Conservation (phyloP, 1,140 invertebrate genomes). For the Drosophila yakuba region DNA sequence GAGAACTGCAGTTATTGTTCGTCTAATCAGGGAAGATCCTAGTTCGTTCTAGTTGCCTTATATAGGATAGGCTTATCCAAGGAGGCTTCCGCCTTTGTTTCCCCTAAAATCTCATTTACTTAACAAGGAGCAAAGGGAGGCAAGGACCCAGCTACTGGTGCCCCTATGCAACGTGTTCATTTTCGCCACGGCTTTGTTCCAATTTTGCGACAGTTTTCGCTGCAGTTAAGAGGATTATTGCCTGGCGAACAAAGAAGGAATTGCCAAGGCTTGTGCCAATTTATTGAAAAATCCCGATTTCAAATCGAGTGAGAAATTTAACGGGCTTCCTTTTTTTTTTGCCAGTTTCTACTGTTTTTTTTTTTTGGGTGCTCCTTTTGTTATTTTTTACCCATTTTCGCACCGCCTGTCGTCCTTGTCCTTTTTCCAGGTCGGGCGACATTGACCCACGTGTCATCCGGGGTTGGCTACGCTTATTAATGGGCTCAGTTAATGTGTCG, state of each 20-base stretch:
- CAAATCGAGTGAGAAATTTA: conserved; percentile 62
- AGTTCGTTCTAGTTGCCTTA: conserved; percentile 18
- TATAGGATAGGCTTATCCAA: conserved; percentile 22
- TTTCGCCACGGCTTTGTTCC: conserved; percentile 49
- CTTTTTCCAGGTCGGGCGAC: conserved; percentile 46
- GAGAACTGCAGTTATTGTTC: conserved; percentile 6
- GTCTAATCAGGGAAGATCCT: conserved; percentile 17
- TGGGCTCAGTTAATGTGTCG: conserved; percentile 81
- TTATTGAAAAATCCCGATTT: conserved; percentile 76
- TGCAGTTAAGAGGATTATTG: conserved; percentile 83
- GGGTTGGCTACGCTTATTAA: conserved; percentile 83
- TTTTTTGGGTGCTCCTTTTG: conserved; percentile 32
- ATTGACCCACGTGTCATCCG: conserved; percentile 73
- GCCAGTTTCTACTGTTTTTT: conserved; percentile 19
- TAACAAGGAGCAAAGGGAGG: conserved; percentile 19
- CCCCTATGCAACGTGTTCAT: conserved; percentile 33
- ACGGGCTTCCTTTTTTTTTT: conserved; percentile 37
- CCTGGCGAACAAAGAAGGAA: conserved; percentile 36
- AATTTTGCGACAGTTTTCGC: conserved; percentile 73
- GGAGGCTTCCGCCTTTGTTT: conserved; percentile 36
- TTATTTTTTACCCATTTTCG: conserved; percentile 69
- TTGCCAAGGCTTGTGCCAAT: conserved; percentile 63
- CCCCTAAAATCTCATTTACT: conserved; percentile 65
- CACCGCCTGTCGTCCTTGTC: conserved; percentile 51
- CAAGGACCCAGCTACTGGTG: conserved; percentile 30